These are phyloP conservation scores for Propsilocerus akamusi DNA, from an alignment of 1,140 invertebrate genomes.

Conservation along the genomic window DNA sequence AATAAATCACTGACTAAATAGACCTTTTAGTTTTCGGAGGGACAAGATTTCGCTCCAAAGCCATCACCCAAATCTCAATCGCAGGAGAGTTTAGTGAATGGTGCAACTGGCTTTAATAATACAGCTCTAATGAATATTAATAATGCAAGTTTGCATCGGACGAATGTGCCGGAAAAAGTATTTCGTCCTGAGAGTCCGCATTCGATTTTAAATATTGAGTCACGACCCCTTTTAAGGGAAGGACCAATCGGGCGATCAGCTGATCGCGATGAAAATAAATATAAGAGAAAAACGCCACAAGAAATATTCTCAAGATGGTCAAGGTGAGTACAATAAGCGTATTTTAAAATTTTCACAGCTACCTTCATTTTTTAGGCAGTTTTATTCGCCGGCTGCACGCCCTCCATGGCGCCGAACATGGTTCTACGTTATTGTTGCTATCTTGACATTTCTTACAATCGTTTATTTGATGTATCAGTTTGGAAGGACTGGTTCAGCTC, in stretches of 20 bases:
- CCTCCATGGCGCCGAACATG: slow-evolving; percentile 23
- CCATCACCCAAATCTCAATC: too few relatives aligned
- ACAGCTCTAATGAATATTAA: neutral
- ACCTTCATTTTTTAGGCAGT: slow-evolving; percentile 11
- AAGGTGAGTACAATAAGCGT: slow-evolving; percentile 1
- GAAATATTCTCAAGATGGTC: slow-evolving; percentile 24
- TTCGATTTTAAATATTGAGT: slow-evolving; percentile 9
- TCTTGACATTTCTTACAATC: slow-evolving; percentile 16
- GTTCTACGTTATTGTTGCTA: slow-evolving; percentile 19
- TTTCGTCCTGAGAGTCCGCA: slow-evolving; percentile 14
- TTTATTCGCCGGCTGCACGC: slow-evolving; percentile 22
- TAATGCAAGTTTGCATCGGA: neutral
- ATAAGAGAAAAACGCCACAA: slow-evolving; percentile 19
- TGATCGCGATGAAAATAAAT: slow-evolving; percentile 24
- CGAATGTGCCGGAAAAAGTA: neutral
- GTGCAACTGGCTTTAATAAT: neutral
- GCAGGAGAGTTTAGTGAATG: neutral
- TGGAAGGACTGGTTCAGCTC: slow-evolving; percentile 13
- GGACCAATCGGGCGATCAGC: slow-evolving; percentile 17
- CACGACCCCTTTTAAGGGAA: slow-evolving; percentile 17
- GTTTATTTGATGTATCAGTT: slow-evolving; percentile 21
- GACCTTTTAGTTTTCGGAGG: neutral
- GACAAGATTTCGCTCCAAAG: neutral
- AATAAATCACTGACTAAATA: neutral
- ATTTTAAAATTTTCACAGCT: neutral